Base-by-base conservation (phyloP, 2,797 vertebrate genomes). In the Enteromius unitaeniatus region DNA sequence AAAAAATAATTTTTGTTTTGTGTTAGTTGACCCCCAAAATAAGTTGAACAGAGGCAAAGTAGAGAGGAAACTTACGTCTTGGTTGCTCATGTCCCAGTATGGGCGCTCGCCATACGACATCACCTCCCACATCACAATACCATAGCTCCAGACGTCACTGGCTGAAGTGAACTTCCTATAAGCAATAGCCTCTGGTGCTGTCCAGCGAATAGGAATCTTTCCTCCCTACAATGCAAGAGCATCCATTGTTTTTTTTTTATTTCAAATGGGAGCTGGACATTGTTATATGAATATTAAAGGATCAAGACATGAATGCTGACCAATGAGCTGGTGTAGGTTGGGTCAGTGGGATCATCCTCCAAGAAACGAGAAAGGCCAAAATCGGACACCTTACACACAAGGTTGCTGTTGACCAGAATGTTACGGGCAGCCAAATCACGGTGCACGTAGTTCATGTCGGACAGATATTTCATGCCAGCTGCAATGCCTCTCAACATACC, bases 61-160 rank as follows among this genome's bases (percentile, higher is more conserved):
- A 45, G 8, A 55, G 34, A 8, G 3, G 1, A 60, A 78, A 94
- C 98, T 97, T 92, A 99, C 98, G 10, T 99, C 98, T 92, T 99
- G 98, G 95, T 99, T 99, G 93, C 97, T 98, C 98, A 99, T 99
- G 94, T 99, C 98, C 98, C 98, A 99, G 93, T 99, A 99, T 9
- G 98, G 98, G 85, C 98, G 93, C 89, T 99, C 98, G 55, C 98
- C 98, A 0, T 99, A 99, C 21, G 97, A 99, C 98, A 99, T 99
- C 90, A 99, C 98, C 89, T 99, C 98, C 98, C 98, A 99, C 98
- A 99, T 99, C 91, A 99, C 97, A 0, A 99, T 99, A 37, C 98
- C 98, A 0, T 99, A 99, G 92, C 98, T 99, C 98, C 98, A 99
- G 74, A 99, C 98, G 0, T 99, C 98, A 1, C 98, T 99, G 84